Evolutionary conservation across 2,797 vertebrate genomes (phyloP), one percentile per base, ranked within the genome.

Genomic region (Channa striata): DNA sequence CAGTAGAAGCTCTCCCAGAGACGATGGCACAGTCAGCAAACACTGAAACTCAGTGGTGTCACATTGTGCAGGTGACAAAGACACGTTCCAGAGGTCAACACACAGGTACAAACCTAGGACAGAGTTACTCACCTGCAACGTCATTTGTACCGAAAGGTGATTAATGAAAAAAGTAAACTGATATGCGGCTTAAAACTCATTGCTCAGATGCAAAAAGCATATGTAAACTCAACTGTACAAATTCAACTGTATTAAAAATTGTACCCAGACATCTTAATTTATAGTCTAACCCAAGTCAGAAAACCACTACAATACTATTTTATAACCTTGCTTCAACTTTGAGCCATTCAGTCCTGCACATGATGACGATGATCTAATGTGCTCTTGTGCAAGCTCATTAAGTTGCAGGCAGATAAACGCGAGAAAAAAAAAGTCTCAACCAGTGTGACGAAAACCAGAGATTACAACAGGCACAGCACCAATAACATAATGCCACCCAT

Each of bases 401-500:
- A 44, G 33, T 47, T 59, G 23, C 67, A 60, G 12, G 48, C 52
- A 49, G 51, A 83, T 51, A 74, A 76, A 73, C 5, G 19, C 23
- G 14, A 2, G n/a, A 21, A 39, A 49, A 20, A 33, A 62, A 66
- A 70, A 37, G 7, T 68, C 71, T 67, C 61, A 65, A 59, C 51
- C 7, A 30, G 49, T 13, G 59, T 65, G 48, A 61, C 19, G n/a
- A 69, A 68, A 77, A 81, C 74, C 60, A 4, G 71, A 85, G 85
- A 90, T 90, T 92, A 87, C 61, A 75, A 72, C 74, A 52, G 47
- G 21, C 36, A 25, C 36, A 46, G 68, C 64, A 63, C 79, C 72
- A 76, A 69, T 66, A 82, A 81, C 80, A 85, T 75, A 75, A 85
- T 81, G 76, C 60, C 69, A 16, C 58, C 62, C 69, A 16, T 59